A percentile compares a stretch with the other conserved stretches of the same genome.
These are phyloP conservation scores for Pangasius djambal DNA, from an alignment of 2,797 vertebrate genomes.

Conservation along the genomic window DNA sequence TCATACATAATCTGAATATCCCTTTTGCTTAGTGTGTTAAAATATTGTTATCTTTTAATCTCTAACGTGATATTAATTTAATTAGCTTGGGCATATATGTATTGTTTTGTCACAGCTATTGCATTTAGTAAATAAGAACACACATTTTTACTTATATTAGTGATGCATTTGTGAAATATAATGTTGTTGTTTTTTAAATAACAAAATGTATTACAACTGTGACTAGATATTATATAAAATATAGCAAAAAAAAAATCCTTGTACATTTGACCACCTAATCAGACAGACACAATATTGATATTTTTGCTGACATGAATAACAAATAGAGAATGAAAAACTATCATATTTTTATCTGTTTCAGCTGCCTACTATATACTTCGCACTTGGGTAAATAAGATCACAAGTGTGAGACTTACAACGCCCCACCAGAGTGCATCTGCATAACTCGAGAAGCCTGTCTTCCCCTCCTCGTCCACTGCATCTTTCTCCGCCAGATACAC, in stretches of 20 bases:
- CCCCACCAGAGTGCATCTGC: slow-evolving; percentile 94
- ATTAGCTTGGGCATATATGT: not conserved
- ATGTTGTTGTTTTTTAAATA: not conserved
- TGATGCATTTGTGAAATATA: not conserved
- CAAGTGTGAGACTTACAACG: slow-evolving; percentile 80
- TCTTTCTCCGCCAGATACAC: slow-evolving; percentile 93
- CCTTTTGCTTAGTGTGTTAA: not conserved
- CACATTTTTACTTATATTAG: not conserved
- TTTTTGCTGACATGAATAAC: not conserved
- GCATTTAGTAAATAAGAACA: not conserved
- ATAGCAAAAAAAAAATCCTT: not conserved
- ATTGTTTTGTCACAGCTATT: not conserved
- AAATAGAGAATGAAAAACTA: not conserved
- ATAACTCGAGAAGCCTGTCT: slow-evolving; percentile 87
- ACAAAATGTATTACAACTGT: not conserved
- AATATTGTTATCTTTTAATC: not conserved
- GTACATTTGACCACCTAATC: not conserved
- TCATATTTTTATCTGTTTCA: not conserved
- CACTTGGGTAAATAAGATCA: not conserved
- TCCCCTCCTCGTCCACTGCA: slow-evolving; percentile 86
- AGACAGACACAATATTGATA: not conserved
- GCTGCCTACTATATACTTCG: not conserved
- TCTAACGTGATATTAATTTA: not conserved
- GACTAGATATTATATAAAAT: not conserved
- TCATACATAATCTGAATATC: not conserved